Base-by-base conservation (phyloP, 2,888 invertebrate species). In the Megalurothrips usitatus region DNA sequence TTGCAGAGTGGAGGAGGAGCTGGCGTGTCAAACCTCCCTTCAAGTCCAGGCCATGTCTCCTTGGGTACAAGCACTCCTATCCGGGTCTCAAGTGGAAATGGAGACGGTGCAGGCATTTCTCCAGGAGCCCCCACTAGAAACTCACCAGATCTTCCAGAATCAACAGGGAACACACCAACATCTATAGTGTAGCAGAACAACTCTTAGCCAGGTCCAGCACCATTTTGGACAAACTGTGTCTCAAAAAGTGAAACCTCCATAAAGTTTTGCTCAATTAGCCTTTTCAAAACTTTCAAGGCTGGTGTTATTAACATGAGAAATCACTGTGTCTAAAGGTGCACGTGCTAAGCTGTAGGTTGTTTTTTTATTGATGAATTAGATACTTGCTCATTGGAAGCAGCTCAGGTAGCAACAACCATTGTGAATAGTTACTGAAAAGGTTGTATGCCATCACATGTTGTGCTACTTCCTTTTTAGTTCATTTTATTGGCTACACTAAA, bases 1-100 rank as follows among this genome's bases (percentile, higher is more conserved):
- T 58, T 75, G 68, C 68, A 75, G 68, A 23, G 68, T 26, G 68
- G 68, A 26, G 58, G 58, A 14, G 68, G 68, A 75, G 26, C 68
- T 26, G 68, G 26, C 26, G 9, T 26, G 26, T 11, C 68, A 9
- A 75, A 75, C 12, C 23, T 23, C 12, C 68, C 68, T 12, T 75
- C 68, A 26, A 75, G 68, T 26, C 68, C 68, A 0, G 68, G 68
- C 26, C 68, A 26, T 12, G 68, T 75, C 23, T 75, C 68, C 12
- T 12, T 75, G 26, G 68, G 26, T 10, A 26, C 23, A 12, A 26
- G 10, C 26, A 26, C 1, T 23, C 8, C 68, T 26, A 26, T 8
- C 23, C 68, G 12, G 10, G 68, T 23, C 12, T 12, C 26, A 0
- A 26, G 68, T 26, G 68, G 23, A 1, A 75, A 75, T 26, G 68